Evolutionary conservation across 2,797 vertebrate genomes (phyloP), one percentile per base, ranked within the genome.

Genomic region (Botia kubotai): DNA sequence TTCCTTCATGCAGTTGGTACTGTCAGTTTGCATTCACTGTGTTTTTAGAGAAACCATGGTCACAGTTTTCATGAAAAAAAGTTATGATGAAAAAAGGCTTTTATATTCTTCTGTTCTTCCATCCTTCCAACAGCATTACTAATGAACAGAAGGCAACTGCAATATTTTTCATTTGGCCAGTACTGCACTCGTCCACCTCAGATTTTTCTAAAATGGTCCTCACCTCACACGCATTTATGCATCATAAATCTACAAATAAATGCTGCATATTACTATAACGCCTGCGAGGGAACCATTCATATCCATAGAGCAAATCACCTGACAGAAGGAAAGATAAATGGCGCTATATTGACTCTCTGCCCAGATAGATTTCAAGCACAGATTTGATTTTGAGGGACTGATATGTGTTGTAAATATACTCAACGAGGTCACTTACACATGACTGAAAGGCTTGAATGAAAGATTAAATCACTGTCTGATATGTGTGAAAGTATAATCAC

Each of bases 191-290:
- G 84, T 48, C 23, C 23, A 63, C 29, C 72, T 66, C 7, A 73
- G 76, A 83, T 62, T 83, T 82, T 75, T 72, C 36, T 29, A 73
- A 84, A 83, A 77, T 50, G 71, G 26, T 26, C 52, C 29, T 63
- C 53, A 69, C 78, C 21, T 78, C 39, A 73, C 46, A 72, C 66
- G 53, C 66, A 79, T 46, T 70, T 67, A 52, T 73, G 65, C 70
- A 50, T 67, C 78, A 81, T 79, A 83, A 85, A 81, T 83, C 77
- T 52, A 53, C 36, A 53, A 69, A 79, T 81, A 85, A 86, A 78
- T 70, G 53, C 55, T 57, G 29, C 72, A 71, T 72, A 85, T 81
- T 84, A 73, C 48, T 63, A 76, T 77, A 62, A 68, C 13, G 68
- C 23, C 55, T 70, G 36, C 58, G 75, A 70, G 63, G 29, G 72